Base-by-base conservation (phyloP, 2,888 invertebrate species). In the Galerucella calmariensis region DNA sequence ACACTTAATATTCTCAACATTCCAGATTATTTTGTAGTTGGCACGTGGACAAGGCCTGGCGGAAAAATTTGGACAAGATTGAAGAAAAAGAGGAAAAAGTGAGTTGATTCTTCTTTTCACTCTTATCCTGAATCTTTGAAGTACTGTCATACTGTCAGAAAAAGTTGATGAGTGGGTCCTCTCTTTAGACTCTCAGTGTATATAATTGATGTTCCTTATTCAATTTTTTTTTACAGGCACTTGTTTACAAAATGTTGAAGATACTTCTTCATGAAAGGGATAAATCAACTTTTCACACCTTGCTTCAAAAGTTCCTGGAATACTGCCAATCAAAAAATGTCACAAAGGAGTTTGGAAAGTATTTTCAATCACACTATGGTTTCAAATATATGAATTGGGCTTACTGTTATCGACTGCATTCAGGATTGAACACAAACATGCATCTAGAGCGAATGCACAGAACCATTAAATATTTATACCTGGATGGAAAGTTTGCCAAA, bases 371-470 rank as follows among this genome's bases (percentile, higher is more conserved):
- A n/a, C 46, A 71, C 56, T 63, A 58, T 51, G 62, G 48, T 12
- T 48, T 56, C 46, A 62, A 62, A 24, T 9, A 20, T 9, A 41
- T 35, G 35, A 35, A 35, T 35, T 70, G 77, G 74, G 74, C 77
- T 8, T 72, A 62, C 44, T 74, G 74, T 48, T 62, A 69, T 44
- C 35, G 69, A 56, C 27, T 66, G 53, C 11, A 67, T n/a, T 46
- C 46, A 41, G 67, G 35, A 35, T 35, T 35, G 5, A 35, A 35
- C 35, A 35, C 35, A 35, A 35, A 35, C 5, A 35, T 35, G 70
- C 12, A 62, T 75, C 51, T 77, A 3, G 77, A 77, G 20, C 59
- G 63, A 11, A 61, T 74, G 70, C 77, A 75, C 65, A 72, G 62
- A 44, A 70, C 56, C 6, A 46, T 77, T 2, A 73, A 75, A 51